Evolutionary conservation across 1,140 invertebrate genomes (phyloP), one percentile per base, ranked within the genome.

Genomic region (Drosophila insularis): DNA sequence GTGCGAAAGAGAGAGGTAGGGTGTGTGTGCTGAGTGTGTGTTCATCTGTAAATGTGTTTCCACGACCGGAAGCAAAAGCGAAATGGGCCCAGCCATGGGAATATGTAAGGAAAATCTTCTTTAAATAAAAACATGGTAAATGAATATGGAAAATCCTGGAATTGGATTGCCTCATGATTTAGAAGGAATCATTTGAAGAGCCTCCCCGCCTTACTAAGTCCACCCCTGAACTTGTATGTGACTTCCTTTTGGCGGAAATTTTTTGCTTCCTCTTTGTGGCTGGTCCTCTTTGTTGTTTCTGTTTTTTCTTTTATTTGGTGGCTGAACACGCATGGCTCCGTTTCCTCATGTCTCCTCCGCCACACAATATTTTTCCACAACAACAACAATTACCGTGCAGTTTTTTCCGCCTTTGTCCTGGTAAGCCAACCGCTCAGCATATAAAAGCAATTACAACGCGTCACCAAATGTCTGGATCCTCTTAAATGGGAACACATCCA

Each of bases 391-490:
- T 10, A 23, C 60, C 55, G 17, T 37, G 31, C 55, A 37, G 31
- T 58, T 58, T 58, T 27, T 35, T 21, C 19, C 43, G 43, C 8
- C 43, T 50, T 50, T 50, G 43, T 50, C 43, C 43, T 50, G 43
- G 43, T 50, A 32, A 58, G 55, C 23, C 55, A 58, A 58, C 31
- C 60, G 71, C 67, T 75, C 67, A 55, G 78, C 78, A 75, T 64
- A 80, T 64, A 80, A 80, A 80, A 80, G 78, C 78, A 80, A 80
- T 80, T 80, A 80, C 72, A 35, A 35, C 10, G 55, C 55, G 31
- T 58, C 37, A 11, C 40, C 40, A 21, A 40, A 35, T 40, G 27
- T 60, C 58, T 58, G 55, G 55, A 19, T 60, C 10, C 27, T 27
- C 21, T 56, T 19, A 32, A 32, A 50, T 21, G 43, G 43, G 8